phyloP scores from a whole-genome alignment of 2,888 invertebrate species.

The Epinotia demarniana region DNA sequence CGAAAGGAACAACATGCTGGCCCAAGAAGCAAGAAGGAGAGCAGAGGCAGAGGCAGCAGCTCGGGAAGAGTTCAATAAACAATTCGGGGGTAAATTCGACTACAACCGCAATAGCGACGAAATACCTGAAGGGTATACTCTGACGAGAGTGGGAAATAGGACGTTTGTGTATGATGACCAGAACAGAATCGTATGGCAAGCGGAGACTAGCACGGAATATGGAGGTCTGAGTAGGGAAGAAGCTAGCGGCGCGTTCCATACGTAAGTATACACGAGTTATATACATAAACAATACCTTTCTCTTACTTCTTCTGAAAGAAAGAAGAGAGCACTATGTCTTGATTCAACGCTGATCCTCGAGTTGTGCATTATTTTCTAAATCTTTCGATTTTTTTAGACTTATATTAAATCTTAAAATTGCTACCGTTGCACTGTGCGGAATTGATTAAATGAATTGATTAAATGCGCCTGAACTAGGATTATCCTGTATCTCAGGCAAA shows the following conservation, averaged over 20 bases:
- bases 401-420: no score
- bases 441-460: no score
- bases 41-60: conserved; percentile 15
- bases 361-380: no score
- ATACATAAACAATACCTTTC: background rate
- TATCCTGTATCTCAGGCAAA: no score
- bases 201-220: conserved; percentile 82
- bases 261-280: conserved; percentile 61
- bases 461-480: no score
- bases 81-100: conserved; percentile 20
- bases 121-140: conserved; percentile 58
- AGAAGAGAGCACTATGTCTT: no score
- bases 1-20: conserved; percentile 16
- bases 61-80: conserved; percentile 13
- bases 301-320: background rate
- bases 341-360: no score
- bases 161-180: conserved; percentile 73
- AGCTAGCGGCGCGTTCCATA: conserved; percentile 75
- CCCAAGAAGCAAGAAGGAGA: conserved; percentile 21
- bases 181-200: conserved; percentile 75
- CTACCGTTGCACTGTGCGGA: no score
- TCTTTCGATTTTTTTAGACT: no score
- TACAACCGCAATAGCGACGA: conserved; percentile 51
- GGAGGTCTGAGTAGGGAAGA: conserved; percentile 75
- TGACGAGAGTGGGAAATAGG: conserved; percentile 67